Percentiles rank a stretch among this genome's conserved stretches.
phyloP scores from a whole-genome alignment of 2,797 vertebrate species.

The Botia almorhae region DNA sequence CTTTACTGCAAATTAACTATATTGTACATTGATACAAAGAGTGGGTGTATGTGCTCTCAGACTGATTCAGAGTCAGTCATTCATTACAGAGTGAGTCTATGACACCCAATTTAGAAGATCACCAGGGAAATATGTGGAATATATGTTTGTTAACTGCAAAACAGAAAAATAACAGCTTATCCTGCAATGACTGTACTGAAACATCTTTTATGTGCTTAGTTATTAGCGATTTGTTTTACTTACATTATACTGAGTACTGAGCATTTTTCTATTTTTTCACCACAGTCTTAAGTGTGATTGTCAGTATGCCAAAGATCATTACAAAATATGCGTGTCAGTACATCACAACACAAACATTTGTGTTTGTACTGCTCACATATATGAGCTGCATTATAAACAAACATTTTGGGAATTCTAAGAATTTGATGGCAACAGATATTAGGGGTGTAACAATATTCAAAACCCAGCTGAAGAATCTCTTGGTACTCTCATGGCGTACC shows the following conservation, averaged over 20 bases:
- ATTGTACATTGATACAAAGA: background rate
- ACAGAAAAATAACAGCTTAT: no score
- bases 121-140: background rate
- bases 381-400: conserved; percentile 39
- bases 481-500: no score
- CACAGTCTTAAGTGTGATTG: no score
- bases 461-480: no score
- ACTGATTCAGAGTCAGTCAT: background rate
- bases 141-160: background rate
- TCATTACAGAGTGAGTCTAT: background rate
- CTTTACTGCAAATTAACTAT: background rate
- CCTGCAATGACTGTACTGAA: no score
- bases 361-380: conserved; percentile 46
- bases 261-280: no score
- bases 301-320: conserved; percentile 29
- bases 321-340: conserved; percentile 34
- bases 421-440: background rate
- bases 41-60: background rate
- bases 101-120: background rate
- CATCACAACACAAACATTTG: conserved; percentile 42
- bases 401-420: conserved; percentile 19
- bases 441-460: no score
- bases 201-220: no score
- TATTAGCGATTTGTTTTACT: no score
- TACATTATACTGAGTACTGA: no score